Base-by-base conservation (phyloP, 1,140 invertebrate genomes). In the Heliconius nattereri region DNA sequence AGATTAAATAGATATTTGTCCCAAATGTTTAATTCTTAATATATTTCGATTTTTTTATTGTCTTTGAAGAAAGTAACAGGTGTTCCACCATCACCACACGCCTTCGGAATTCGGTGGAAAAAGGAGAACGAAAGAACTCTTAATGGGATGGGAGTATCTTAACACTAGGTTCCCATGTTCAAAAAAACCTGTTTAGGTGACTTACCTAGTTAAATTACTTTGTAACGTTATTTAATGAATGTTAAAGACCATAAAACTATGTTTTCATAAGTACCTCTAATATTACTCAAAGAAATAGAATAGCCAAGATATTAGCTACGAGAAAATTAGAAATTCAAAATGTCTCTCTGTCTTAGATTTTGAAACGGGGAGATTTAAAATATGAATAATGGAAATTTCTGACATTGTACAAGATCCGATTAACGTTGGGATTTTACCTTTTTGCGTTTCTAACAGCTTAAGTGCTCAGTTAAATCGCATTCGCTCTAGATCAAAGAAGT, bases 341-440 rank as follows among this genome's bases (percentile, higher is more conserved):
- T 23, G n/a, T 60, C 8, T 57, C 6, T 9, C 20, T n/a, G 60
- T 66, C 23, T 66, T 76, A 76, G n/a, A 76, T 76, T 66, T 54
- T 26, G 20, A 75, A 26, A 76, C 70, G 32, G 45, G 26, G 35
- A 70, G 54, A 76, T 76, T 66, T 66, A 76, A 76, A 66, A 66
- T 76, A 76, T 76, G 74, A 76, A 76, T 66, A 66, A 76, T 76
- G 57, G 57, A 76, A 66, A 66, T 76, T 26, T 76, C 57, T 76
- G 57, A 40, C 57, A 76, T 66, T 66, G 57, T 66, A 76, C 57
- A 40, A 76, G 57, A 76, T 76, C 57, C 57, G 54, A 76, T 76
- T 76, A 76, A 20, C 35, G 74, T 26, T 37, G 74, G 2, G 57
- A 37, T 66, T 76, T 70, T 66, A 76, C 57, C 57, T 76, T 76